These are phyloP conservation scores for Baryphthengus martii DNA, from an alignment of 2,113 vertebrate species.

Conservation along the genomic window DNA sequence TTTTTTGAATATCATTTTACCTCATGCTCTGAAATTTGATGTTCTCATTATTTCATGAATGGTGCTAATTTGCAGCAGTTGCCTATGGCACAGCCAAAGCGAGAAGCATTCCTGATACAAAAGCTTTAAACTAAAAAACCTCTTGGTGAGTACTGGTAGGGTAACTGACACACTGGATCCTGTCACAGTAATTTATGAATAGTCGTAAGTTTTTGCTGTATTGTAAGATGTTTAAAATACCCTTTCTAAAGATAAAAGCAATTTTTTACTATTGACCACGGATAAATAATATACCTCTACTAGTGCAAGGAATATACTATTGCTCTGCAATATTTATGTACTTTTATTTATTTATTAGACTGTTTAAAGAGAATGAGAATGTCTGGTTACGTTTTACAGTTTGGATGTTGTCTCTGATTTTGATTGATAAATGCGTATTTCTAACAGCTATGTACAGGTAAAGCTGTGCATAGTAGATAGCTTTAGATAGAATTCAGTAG, in stretches of 20 bases:
- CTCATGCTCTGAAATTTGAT: background rate
- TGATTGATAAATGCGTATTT: background rate
- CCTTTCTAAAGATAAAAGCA: background rate
- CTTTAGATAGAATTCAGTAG: background rate
- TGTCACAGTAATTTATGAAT: background rate
- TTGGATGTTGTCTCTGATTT: slow-evolving; percentile 14
- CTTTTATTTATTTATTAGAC: slow-evolving; percentile 42
- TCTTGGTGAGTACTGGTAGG: background rate
- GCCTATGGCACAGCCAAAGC: slow-evolving; percentile 1
- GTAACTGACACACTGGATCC: background rate
- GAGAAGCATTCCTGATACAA: background rate
- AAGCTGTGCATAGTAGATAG: background rate
- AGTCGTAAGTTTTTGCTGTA: background rate
- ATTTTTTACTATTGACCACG: background rate
- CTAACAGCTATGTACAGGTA: background rate
- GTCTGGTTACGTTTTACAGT: background rate
- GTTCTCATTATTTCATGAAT: background rate
- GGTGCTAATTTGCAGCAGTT: slow-evolving; percentile 39
- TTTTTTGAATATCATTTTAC: background rate
- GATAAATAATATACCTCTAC: background rate
- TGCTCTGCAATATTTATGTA: slow-evolving; percentile 26
- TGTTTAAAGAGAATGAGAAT: background rate
- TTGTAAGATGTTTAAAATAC: background rate
- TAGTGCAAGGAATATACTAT: background rate
- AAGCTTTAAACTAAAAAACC: background rate